These are phyloP conservation scores for Eidolon dupreanum DNA, from an alignment of 2,797 vertebrate species.

Conservation along the genomic window DNA sequence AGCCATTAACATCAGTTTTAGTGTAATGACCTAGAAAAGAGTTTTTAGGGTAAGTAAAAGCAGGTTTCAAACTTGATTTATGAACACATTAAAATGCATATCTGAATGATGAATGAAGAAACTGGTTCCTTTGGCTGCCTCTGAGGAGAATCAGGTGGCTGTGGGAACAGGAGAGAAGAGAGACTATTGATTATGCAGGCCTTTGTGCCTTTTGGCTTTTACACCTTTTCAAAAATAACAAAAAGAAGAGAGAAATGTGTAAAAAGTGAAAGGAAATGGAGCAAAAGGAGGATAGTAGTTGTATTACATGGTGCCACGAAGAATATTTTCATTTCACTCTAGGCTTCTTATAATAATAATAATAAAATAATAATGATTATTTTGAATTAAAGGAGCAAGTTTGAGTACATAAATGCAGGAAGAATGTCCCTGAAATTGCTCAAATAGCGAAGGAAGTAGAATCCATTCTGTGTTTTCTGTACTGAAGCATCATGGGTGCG, in stretches of 20 bases:
- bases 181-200: not conserved
- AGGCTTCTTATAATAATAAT: not conserved
- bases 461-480: not conserved
- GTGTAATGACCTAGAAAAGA: not conserved
- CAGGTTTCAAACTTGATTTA: not conserved
- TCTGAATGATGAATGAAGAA: not conserved
- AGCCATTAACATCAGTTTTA: not conserved
- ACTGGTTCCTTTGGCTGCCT: not conserved
- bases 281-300: not conserved
- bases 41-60: not conserved
- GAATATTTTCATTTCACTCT: not conserved
- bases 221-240: not conserved
- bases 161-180: not conserved
- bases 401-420: not conserved
- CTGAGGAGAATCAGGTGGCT: not conserved
- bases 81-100: not conserved
- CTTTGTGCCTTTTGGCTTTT: not conserved
- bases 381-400: not conserved
- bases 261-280: not conserved
- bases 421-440: not conserved
- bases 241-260: not conserved
- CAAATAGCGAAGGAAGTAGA: not conserved
- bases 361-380: not conserved
- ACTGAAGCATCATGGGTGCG: not conserved
- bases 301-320: not conserved